Evolutionary conservation across 2,113 vertebrate genomes (phyloP).

Genomic region (Felis chaus): DNA sequence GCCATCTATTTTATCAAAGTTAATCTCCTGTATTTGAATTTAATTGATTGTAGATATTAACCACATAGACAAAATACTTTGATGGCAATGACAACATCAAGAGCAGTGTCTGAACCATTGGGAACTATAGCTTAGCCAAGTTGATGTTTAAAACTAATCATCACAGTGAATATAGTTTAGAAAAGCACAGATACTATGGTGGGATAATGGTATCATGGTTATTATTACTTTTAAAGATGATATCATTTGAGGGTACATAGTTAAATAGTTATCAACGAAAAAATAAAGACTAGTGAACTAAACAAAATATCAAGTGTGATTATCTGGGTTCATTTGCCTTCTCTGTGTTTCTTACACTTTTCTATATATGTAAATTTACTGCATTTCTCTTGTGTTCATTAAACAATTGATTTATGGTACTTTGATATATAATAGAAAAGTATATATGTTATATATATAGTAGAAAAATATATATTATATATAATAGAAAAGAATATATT

Average conservation of each 20-base stretch:
- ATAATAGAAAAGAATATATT: not conserved
- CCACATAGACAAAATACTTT: not conserved
- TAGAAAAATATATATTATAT: not conserved
- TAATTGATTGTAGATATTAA: not conserved
- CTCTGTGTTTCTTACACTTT: not conserved
- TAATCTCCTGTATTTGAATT: not conserved
- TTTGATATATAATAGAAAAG: not conserved
- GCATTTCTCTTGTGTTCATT: not conserved
- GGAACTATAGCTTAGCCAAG: not conserved
- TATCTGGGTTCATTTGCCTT: not conserved
- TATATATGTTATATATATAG: not conserved
- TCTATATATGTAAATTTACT: not conserved
- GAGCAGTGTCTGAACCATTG: not conserved
- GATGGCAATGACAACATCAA: not conserved
- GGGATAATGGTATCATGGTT: not conserved
- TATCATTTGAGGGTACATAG: not conserved
- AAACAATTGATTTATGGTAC: not conserved
- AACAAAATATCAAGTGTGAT: not conserved
- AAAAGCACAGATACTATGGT: not conserved
- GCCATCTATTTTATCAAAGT: not conserved
- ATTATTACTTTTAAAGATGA: not conserved
- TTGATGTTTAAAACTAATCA: not conserved
- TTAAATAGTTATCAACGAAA: not conserved
- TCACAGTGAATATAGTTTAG: not conserved
- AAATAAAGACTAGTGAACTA: not conserved